A percentile compares a stretch with the other conserved stretches of the same genome.
Conservation (phyloP, 92 coral and sea anemone genomes). For the Epizoanthus scotinus region DNA sequence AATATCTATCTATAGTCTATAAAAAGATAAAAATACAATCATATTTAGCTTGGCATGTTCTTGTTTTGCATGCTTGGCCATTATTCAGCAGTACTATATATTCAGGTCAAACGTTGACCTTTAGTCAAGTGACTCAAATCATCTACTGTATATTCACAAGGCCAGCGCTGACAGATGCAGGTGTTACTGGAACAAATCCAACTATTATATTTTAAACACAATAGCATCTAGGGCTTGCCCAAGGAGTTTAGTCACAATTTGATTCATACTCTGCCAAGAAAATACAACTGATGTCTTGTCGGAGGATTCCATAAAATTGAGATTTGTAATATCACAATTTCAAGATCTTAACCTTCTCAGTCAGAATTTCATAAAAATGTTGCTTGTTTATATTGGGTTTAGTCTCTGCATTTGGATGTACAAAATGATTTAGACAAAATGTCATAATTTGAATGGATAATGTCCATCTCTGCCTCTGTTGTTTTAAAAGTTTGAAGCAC, state of each 20-base stretch:
- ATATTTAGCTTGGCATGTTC: not conserved
- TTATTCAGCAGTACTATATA: slow-evolving; percentile 3
- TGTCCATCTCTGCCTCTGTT: not conserved
- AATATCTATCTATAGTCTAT: too few species aligned
- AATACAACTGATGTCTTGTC: too few species aligned
- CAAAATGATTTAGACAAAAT: not conserved
- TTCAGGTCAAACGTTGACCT: not conserved
- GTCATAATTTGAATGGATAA: not conserved
- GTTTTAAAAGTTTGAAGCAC: not conserved
- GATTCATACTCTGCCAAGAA: not conserved
- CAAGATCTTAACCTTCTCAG: not conserved
- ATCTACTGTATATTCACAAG: not conserved
- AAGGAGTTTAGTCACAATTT: too few species aligned
- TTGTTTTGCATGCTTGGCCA: not conserved
- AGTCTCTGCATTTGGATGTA: not conserved
- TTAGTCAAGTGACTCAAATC: slow-evolving; percentile 14
- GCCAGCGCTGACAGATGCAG: not conserved
- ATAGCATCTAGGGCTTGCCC: not conserved
- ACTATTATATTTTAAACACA: slow-evolving; percentile 8
- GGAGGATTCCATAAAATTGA: not conserved
- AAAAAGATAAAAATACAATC: too few species aligned
- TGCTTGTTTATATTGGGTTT: too few species aligned
- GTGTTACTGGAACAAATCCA: slow-evolving; percentile 16
- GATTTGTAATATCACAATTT: not conserved
- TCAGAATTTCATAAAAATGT: not conserved